Conservation (phyloP, 2,888 invertebrate species). For the Drosophila kuntzei region DNA sequence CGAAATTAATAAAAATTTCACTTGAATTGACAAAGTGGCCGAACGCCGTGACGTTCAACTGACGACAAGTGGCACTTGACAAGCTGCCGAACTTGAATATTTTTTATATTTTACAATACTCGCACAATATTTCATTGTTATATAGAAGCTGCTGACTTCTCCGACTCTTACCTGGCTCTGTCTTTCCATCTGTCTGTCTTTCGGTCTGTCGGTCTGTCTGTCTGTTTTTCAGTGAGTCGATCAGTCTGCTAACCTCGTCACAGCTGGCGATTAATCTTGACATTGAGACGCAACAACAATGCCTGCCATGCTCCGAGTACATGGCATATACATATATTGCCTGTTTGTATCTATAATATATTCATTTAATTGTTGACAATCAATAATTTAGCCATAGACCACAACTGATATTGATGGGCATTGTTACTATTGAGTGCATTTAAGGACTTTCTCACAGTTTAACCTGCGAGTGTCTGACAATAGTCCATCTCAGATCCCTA, state of each 20-base stretch:
- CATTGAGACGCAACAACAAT: slow-evolving; percentile 70
- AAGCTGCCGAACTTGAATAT: slow-evolving; percentile 81
- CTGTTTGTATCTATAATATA: slow-evolving; percentile 29
- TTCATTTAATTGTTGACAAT: slow-evolving; percentile 61
- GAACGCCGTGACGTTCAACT: slow-evolving; percentile 81
- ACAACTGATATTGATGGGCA: slow-evolving; percentile 27
- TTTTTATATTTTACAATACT: slow-evolving; percentile 52
- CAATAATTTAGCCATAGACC: slow-evolving; percentile 59
- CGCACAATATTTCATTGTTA: slow-evolving; percentile 73
- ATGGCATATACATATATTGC: slow-evolving; percentile 14
- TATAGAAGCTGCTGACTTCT: slow-evolving; percentile 65
- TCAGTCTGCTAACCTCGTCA: slow-evolving; percentile 69
- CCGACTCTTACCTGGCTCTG: slow-evolving; percentile 44
- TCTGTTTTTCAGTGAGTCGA: slow-evolving; percentile 32
- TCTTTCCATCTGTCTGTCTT: slow-evolving; percentile 26
- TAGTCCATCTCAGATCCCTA: slow-evolving; percentile 59
- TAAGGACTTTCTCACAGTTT: slow-evolving; percentile 59
- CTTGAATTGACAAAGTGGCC: slow-evolving; percentile 83
- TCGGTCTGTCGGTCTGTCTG: slow-evolving; percentile 35
- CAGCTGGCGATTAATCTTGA: slow-evolving; percentile 82
- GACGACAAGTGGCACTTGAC: slow-evolving; percentile 82
- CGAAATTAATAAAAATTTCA: slow-evolving; percentile 84
- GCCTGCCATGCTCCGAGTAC: slow-evolving; percentile 7
- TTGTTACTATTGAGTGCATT: slow-evolving; percentile 24
- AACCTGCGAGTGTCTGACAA: slow-evolving; percentile 39